Evolutionary conservation across 2,113 vertebrate species (phyloP).

Genomic region (Dasyprocta punctata): DNA sequence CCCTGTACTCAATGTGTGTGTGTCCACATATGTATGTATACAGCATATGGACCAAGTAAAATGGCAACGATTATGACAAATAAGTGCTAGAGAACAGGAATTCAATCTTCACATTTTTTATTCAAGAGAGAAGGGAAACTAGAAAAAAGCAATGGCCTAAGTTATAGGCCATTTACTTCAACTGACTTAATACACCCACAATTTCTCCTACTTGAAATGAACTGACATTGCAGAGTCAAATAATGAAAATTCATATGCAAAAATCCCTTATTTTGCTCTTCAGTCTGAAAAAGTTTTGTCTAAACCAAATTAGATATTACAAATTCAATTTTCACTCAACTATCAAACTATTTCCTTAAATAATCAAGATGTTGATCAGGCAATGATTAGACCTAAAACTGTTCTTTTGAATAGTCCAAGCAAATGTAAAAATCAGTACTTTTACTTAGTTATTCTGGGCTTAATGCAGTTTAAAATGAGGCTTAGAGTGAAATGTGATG

Average conservation of each 20-base stretch:
- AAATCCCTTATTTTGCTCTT: not conserved
- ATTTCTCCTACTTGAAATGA: not conserved
- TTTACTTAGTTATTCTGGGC: not conserved
- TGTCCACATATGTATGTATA: not conserved
- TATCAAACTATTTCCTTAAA: not conserved
- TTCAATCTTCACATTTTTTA: not conserved
- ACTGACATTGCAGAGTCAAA: not conserved
- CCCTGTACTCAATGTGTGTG: not conserved
- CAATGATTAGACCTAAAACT: not conserved
- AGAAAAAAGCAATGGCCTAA: not conserved
- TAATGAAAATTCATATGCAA: not conserved
- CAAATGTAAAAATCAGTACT: not conserved
- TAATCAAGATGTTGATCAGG: not conserved
- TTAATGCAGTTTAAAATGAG: not conserved
- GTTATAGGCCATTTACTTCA: not conserved
- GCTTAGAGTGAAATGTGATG: not conserved
- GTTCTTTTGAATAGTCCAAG: not conserved
- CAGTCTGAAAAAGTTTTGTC: not conserved
- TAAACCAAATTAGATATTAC: not conserved
- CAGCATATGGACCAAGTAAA: not conserved
- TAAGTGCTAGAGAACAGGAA: not conserved
- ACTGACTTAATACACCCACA: not conserved
- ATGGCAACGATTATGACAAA: not conserved
- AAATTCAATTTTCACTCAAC: not conserved
- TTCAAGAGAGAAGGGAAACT: not conserved